Evolutionary conservation across 2,888 invertebrate genomes (phyloP), one percentile per base, ranked within the genome.

Genomic region (Apocheima hispidaria): DNA sequence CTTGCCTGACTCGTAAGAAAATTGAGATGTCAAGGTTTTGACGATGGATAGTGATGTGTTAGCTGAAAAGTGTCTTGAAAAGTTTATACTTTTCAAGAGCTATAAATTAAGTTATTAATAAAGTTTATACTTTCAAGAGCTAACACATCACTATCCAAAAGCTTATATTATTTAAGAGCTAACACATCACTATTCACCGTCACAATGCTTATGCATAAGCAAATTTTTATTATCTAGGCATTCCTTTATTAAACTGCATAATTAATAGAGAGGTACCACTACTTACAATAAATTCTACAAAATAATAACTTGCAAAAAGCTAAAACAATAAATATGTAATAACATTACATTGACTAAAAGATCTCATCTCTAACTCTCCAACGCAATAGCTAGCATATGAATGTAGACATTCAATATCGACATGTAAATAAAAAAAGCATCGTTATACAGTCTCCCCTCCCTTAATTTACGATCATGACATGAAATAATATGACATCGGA

Each of bases 401-500:
- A 58, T 14, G 44, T 43, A 4, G 30, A 38, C 36, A 43, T 41
- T 53, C 46, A 40, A 44, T 40, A 53, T 59, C 18, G 40, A 30
- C 26, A 54, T 12, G 44, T 44, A 55, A 55, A 49, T 49, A 49
- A 54, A 41, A 50, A 41, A 49, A 40, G n/a, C 14, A 33, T 41
- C 28, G 21, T 30, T 36, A 26, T 38, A 46, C n/a, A 30, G 7
- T 20, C 38, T 53, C 54, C 33, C 46, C 51, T 51, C 23, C 20
- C 44, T 56, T 63, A 63, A 58, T 59, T 61, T 55, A 63, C 52
- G 56, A 56, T 60, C 52, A 46, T 30, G 30, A n/a, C 50, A 59
- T 61, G 63, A 58, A 58, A 65, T 68, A 63, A 59, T 30, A 52
- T 35, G 60, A 59, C 56, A 35, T 63, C n/a, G 56, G 56, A 65